Evolutionary conservation across 2,797 vertebrate genomes (phyloP).

Genomic region (Carcharodon carcharias): DNA sequence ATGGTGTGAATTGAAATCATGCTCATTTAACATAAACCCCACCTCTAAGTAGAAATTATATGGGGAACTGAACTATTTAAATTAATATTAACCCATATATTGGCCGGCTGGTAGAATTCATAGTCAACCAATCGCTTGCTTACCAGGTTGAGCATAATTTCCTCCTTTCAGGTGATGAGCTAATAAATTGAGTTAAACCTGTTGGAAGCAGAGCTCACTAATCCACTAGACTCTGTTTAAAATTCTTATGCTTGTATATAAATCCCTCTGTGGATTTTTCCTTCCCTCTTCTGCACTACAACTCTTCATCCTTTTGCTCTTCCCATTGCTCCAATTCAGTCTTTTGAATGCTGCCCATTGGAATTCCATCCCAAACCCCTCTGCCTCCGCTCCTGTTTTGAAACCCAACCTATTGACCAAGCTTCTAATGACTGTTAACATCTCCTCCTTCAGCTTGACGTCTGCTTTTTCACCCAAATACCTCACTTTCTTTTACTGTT

Average conservation of each 20-base stretch:
- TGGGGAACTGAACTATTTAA: neutral
- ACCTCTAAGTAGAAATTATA: neutral
- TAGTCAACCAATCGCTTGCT: neutral
- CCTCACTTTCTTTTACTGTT: no score
- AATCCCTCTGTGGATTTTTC: neutral
- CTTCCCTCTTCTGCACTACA: neutral
- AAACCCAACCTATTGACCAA: neutral
- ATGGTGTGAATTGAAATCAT: neutral
- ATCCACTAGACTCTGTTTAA: neutral
- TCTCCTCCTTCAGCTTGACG: no score
- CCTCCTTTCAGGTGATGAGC: no score
- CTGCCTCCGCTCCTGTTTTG: neutral
- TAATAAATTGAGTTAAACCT: no score
- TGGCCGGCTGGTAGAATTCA: no score
- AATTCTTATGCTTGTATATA: neutral
- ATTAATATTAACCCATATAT: neutral
- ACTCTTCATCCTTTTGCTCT: neutral
- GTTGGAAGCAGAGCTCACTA: no score
- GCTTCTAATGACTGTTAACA: no score
- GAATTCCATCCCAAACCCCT: neutral
- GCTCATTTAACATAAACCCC: neutral
- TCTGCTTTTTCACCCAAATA: no score
- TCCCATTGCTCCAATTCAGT: neutral
- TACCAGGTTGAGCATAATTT: neutral
- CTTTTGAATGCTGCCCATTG: neutral